These are phyloP conservation scores for Halichoeres trimaculatus DNA, from an alignment of 2,113 vertebrate genomes.

Conservation along the genomic window DNA sequence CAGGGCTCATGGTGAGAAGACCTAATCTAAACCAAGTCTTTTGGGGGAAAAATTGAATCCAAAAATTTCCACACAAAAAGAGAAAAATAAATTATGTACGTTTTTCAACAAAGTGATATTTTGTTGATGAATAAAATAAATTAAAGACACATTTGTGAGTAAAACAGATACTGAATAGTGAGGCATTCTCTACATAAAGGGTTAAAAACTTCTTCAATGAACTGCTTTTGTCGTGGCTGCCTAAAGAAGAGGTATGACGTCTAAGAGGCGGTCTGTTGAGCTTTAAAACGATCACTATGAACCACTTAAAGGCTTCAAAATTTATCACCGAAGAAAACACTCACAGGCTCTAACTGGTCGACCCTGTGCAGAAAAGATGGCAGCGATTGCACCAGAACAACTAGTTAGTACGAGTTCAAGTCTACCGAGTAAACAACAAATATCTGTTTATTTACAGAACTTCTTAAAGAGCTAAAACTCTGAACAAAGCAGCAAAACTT, in stretches of 20 bases:
- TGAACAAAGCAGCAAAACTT: constrained; percentile 23
- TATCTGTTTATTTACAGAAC: constrained; percentile 63
- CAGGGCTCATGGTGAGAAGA: no score
- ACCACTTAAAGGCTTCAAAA: background rate
- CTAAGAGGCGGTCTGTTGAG: constrained; percentile 41
- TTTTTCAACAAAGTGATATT: no score
- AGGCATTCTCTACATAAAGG: constrained; percentile 1
- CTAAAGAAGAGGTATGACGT: background rate
- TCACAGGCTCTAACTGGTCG: background rate
- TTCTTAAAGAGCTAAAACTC: constrained; percentile 20
- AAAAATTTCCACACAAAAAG: no score
- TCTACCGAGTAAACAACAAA: constrained; percentile 2
- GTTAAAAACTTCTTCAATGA: background rate
- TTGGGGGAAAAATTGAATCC: no score
- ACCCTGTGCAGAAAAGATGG: background rate
- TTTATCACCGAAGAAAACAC: background rate
- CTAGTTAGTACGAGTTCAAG: background rate
- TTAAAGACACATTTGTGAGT: background rate
- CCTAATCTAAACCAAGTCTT: no score
- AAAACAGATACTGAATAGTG: constrained; percentile 1
- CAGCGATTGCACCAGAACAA: background rate
- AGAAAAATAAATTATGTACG: no score
- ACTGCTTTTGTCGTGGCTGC: background rate
- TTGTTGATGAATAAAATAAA: background rate
- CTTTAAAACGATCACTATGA: constrained; percentile 3